A percentile compares a stretch with the other conserved stretches of the same genome.
These are phyloP conservation scores for Artemisiospiza belli DNA, from an alignment of 2,113 vertebrate species.

Conservation along the genomic window DNA sequence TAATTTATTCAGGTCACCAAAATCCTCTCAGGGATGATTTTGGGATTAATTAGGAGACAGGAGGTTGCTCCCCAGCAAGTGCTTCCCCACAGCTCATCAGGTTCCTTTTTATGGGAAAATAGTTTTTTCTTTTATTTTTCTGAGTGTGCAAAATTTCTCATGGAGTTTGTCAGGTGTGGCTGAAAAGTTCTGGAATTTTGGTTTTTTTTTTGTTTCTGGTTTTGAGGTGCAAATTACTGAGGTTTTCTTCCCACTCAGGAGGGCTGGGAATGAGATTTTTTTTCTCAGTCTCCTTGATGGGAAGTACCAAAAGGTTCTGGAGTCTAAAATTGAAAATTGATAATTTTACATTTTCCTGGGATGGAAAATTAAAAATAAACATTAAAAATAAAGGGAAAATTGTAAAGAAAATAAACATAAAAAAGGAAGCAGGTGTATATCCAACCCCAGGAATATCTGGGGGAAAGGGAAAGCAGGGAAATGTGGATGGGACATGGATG, in stretches of 20 bases:
- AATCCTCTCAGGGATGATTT: not conserved
- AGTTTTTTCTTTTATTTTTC: not conserved
- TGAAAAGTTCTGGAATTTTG: not conserved
- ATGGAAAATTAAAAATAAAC: not conserved
- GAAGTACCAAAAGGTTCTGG: not conserved
- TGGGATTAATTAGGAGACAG: not conserved
- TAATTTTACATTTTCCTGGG: not conserved
- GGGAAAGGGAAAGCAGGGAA: not conserved
- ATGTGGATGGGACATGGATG: accelerated
- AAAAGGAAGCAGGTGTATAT: not conserved
- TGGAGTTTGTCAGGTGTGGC: not conserved
- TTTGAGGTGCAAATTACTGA: not conserved
- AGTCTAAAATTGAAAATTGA: not conserved
- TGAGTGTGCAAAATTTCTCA: not conserved
- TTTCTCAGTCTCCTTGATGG: not conserved
- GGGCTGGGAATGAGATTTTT: not conserved
- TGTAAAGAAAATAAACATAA: accelerated
- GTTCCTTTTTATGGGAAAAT: not conserved
- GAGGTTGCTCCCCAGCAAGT: not conserved
- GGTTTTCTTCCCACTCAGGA: accelerated
- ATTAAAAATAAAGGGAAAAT: not conserved
- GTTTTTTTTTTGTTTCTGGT: not conserved
- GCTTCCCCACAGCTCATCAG: not conserved
- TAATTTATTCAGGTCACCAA: not conserved
- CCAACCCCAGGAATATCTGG: not conserved